Evolutionary conservation across 2,888 invertebrate species (phyloP).

Genomic region (Oxycera nigricornis): DNA sequence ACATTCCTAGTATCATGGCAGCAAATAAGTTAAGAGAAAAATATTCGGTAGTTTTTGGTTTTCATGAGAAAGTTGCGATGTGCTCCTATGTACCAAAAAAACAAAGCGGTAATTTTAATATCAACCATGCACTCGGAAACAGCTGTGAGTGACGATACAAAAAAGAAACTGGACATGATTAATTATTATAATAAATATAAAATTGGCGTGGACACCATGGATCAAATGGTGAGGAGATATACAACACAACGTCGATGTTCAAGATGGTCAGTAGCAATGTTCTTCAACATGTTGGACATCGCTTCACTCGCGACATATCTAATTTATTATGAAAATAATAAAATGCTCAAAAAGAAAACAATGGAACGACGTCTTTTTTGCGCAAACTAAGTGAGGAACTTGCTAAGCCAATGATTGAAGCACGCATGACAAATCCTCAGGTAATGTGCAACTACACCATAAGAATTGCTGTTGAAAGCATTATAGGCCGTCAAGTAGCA

Average conservation of each 20-base stretch:
- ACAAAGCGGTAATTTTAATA: slow-evolving; percentile 42
- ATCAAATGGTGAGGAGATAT: slow-evolving; percentile 7
- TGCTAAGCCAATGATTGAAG: not conserved
- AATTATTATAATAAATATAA: slow-evolving; percentile 20
- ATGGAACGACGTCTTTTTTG: too few relatives aligned
- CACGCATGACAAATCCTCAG: not conserved
- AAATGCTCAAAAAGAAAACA: not conserved
- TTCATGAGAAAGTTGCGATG: slow-evolving; percentile 43
- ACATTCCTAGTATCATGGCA: slow-evolving; percentile 19
- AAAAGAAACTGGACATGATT: slow-evolving; percentile 23
- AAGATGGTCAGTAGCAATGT: not conserved
- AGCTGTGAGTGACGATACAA: not conserved
- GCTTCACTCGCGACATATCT: not conserved
- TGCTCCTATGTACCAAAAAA: slow-evolving; percentile 47
- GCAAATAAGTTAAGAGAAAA: slow-evolving; percentile 37
- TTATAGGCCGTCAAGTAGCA: not conserved
- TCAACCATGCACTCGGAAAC: slow-evolving; percentile 21
- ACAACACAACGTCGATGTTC: not conserved
- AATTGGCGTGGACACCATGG: slow-evolving; percentile 21
- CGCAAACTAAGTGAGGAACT: not conserved
- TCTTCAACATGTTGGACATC: slow-evolving; percentile 2
- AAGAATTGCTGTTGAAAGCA: not conserved
- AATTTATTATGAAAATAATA: slow-evolving; percentile 3
- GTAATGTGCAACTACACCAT: not conserved
- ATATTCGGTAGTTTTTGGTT: slow-evolving; percentile 46